A percentile compares a stretch with the other conserved stretches of the same genome.
Evolutionary conservation across 1,140 invertebrate species (phyloP).

Genomic region (Ephestia elutella): DNA sequence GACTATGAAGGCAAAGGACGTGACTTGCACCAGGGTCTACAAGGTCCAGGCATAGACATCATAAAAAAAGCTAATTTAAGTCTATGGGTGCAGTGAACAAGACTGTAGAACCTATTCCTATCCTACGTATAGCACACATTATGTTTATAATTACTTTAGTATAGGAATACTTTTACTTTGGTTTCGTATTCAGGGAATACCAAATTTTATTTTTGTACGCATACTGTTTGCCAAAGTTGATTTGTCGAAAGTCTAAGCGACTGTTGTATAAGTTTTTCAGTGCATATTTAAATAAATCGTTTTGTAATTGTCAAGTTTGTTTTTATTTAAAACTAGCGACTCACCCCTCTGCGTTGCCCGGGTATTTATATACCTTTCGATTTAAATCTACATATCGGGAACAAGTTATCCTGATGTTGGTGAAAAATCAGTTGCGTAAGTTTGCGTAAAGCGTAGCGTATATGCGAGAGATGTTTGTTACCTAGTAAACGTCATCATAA

Average conservation of each 20-base stretch:
- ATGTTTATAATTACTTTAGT: slow-evolving; percentile 40
- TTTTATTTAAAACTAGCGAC: slow-evolving; percentile 16
- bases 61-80: neutral
- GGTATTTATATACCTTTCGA: too few species aligned
- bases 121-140: slow-evolving; percentile 53
- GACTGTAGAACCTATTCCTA: slow-evolving; percentile 52
- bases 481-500: too few species aligned
- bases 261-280: slow-evolving; percentile 64
- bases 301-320: slow-evolving; percentile 34
- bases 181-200: slow-evolving; percentile 24
- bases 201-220: slow-evolving; percentile 31
- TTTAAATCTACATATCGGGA: too few species aligned
- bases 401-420: too few species aligned
- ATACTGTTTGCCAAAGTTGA: slow-evolving; percentile 36
- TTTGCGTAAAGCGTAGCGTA: too few species aligned
- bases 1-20: slow-evolving; percentile 81
- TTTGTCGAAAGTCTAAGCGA: slow-evolving; percentile 24
- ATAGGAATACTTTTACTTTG: slow-evolving; percentile 28
- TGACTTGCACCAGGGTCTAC: slow-evolving; percentile 84
- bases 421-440: too few species aligned
- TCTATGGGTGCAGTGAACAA: slow-evolving; percentile 20
- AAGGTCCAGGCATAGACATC: slow-evolving; percentile 75
- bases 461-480: too few species aligned
- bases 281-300: slow-evolving; percentile 68
- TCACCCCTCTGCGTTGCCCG: too few species aligned